Percentiles rank a stretch among this genome's conserved stretches.
Conservation (phyloP, 92 coral and sea anemone genomes). For the Porites divaricata region DNA sequence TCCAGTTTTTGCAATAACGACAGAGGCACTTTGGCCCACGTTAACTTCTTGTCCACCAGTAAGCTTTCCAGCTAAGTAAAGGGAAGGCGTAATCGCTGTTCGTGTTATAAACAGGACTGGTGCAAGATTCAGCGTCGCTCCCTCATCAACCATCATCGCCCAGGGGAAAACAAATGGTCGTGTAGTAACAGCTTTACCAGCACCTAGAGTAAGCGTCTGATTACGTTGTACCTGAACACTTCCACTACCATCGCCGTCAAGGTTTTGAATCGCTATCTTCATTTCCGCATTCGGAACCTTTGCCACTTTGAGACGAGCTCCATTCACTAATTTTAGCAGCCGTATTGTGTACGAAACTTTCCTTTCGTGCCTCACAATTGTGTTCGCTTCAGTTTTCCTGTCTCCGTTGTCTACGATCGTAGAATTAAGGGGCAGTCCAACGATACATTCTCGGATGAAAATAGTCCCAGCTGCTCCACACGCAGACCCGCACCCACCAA, state of each 20-base stretch:
- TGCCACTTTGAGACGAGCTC: slow-evolving; percentile 89
- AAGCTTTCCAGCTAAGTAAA: slow-evolving; percentile 89
- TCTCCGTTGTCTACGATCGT: slow-evolving; percentile 88
- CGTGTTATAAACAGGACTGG: slow-evolving; percentile 86
- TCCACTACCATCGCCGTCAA: slow-evolving; percentile 96
- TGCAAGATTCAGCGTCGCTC: slow-evolving; percentile 83
- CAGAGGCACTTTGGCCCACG: slow-evolving; percentile 86
- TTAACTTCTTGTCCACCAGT: slow-evolving; percentile 89
- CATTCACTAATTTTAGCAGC: slow-evolving; percentile 76
- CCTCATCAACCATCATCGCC: slow-evolving; percentile 89
- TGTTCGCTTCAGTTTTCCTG: slow-evolving; percentile 76
- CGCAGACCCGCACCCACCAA: slow-evolving; percentile 79
- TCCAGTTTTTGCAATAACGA: slow-evolving; percentile 88
- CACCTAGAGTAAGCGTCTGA: slow-evolving; percentile 88
- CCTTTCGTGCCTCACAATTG: slow-evolving; percentile 91
- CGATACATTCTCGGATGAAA: slow-evolving; percentile 73
- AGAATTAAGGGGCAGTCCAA: slow-evolving; percentile 83
- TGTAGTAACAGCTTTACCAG: slow-evolving; percentile 84
- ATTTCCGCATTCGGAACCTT: slow-evolving; percentile 66
- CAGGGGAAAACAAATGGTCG: slow-evolving; percentile 94
- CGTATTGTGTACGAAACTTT: slow-evolving; percentile 82
- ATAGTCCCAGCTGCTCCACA: slow-evolving; percentile 97
- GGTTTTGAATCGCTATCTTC: slow-evolving; percentile 77
- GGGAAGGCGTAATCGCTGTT: slow-evolving; percentile 80
- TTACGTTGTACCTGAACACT: slow-evolving; percentile 84